Percentiles rank a stretch among this genome's conserved stretches.
Evolutionary conservation across 2,888 invertebrate species (phyloP).

Genomic region (Drosophila birchii): DNA sequence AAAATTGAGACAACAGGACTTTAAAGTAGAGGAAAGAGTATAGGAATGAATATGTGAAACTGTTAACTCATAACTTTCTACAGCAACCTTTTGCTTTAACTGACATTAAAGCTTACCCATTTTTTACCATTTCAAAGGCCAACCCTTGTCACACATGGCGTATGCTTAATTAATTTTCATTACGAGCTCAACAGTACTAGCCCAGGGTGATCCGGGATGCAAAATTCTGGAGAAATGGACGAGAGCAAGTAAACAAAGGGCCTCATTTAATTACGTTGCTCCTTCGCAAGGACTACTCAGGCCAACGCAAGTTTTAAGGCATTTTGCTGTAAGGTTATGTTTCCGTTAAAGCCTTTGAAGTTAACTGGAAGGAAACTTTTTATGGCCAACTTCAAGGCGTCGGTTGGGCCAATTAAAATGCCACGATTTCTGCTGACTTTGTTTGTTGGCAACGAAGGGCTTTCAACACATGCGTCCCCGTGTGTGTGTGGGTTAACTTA

Average conservation of each 20-base stretch:
- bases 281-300: constrained; percentile 29
- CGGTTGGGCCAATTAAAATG: constrained; percentile 64
- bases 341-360: constrained; percentile 49
- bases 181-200: constrained; percentile 43
- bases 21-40: neutral
- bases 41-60: too few species aligned
- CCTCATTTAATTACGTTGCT: constrained; percentile 65
- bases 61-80: too few species aligned
- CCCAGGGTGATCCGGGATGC: neutral
- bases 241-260: constrained; percentile 45
- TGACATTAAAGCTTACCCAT: neutral
- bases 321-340: constrained; percentile 26
- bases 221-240: constrained; percentile 1
- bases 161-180: constrained; percentile 60
- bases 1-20: too few species aligned
- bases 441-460: constrained; percentile 26
- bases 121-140: constrained; percentile 1
- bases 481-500: constrained; percentile 53
- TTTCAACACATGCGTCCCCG: constrained; percentile 5
- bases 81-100: neutral
- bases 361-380: constrained; percentile 42
- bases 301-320: constrained; percentile 44
- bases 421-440: constrained; percentile 55
- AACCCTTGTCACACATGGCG: constrained; percentile 50
- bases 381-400: constrained; percentile 54